These are phyloP conservation scores for Calyptomena viridis DNA, from an alignment of 2,113 vertebrate species.

Conservation along the genomic window DNA sequence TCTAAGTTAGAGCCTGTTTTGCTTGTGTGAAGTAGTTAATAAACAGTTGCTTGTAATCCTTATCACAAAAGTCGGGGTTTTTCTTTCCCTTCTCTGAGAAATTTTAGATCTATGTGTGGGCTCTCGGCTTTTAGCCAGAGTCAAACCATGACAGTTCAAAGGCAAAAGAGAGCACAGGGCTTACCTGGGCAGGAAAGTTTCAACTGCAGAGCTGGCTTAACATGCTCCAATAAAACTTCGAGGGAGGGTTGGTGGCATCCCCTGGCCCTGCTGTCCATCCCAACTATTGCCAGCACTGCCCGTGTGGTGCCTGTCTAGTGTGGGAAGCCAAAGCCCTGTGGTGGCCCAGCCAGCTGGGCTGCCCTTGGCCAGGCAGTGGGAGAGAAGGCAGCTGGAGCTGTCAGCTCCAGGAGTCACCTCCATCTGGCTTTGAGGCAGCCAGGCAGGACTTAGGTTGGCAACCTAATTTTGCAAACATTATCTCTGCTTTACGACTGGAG, in stretches of 20 bases:
- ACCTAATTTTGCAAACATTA: not conserved
- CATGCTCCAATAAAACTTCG: not conserved
- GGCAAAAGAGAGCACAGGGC: not conserved
- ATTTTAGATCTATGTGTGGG: no score
- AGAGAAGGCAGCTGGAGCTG: not conserved
- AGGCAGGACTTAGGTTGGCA: not conserved
- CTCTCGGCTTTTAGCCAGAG: no score
- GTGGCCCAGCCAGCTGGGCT: not conserved
- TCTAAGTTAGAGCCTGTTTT: no score
- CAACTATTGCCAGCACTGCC: not conserved
- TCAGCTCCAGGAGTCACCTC: not conserved
- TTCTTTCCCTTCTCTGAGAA: no score
- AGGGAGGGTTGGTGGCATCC: not conserved
- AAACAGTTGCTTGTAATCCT: no score
- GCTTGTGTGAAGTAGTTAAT: no score
- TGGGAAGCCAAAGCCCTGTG: not conserved
- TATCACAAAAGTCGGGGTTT: no score
- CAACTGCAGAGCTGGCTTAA: not conserved
- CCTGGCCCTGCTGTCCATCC: not conserved
- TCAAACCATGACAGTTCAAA: not conserved
- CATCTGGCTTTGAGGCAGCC: not conserved
- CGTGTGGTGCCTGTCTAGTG: accelerated
- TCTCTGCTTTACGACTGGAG: not conserved
- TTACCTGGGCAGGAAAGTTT: not conserved
- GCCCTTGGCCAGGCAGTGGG: no score